A percentile compares a stretch with the other conserved stretches of the same genome.
phyloP scores from a whole-genome alignment of 2,888 invertebrate species.

The Tinea trinotella region DNA sequence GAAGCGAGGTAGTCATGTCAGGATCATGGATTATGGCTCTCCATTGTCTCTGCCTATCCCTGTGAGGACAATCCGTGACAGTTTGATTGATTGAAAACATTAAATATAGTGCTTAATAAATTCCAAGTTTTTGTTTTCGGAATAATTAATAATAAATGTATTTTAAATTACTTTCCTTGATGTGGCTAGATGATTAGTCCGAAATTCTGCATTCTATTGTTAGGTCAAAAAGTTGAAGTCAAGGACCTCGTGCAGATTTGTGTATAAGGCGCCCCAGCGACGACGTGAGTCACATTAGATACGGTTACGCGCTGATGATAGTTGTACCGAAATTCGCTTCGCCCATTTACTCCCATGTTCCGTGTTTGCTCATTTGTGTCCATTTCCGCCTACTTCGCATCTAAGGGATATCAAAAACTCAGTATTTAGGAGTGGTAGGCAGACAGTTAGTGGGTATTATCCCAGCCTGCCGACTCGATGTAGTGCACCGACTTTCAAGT shows the following conservation, averaged over 20 bases:
- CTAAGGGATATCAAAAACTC: no score
- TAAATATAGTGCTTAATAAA: not conserved
- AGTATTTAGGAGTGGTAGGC: no score
- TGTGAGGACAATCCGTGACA: no score
- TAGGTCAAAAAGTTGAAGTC: slow-evolving; percentile 32
- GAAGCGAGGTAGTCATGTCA: no score
- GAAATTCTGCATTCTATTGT: not conserved
- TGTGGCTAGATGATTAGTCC: not conserved
- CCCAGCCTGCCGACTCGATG: no score
- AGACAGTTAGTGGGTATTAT: no score
- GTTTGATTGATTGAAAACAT: no score
- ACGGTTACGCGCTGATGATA: slow-evolving; percentile 43
- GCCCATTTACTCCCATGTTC: slow-evolving; percentile 25
- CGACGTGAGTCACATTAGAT: slow-evolving; percentile 41
- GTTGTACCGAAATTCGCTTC: slow-evolving; percentile 32
- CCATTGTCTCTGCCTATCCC: no score
- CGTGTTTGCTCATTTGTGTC: slow-evolving; percentile 22
- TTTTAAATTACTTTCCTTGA: not conserved
- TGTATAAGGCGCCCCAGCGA: slow-evolving; percentile 30
- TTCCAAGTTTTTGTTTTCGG: not conserved
- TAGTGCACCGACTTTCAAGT: no score
- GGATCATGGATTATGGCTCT: no score
- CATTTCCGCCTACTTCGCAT: slow-evolving; percentile 19
- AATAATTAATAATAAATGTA: not conserved
- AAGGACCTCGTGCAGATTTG: slow-evolving; percentile 48